Conservation (phyloP, 2,113 vertebrate species). For the Drymodes brunneopygia region DNA sequence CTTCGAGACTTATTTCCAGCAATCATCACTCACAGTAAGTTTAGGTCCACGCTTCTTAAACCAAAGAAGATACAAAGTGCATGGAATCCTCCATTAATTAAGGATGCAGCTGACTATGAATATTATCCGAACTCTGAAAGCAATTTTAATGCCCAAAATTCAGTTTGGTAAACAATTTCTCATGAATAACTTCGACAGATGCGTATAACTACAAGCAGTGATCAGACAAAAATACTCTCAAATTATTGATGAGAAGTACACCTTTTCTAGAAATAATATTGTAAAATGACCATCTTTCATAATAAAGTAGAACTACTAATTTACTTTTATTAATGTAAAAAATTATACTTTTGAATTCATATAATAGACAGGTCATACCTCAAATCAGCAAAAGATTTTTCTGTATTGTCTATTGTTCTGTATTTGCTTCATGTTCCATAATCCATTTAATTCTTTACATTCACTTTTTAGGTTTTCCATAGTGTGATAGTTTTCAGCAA, state of each 20-base stretch:
- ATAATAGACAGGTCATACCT: background rate
- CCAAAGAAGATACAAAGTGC: background rate
- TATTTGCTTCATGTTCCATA: background rate
- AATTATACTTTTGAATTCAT: background rate
- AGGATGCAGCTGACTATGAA: conserved; percentile 14
- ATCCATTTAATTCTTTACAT: conserved; percentile 14
- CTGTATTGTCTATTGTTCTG: background rate
- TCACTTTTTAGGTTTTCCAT: conserved; percentile 38
- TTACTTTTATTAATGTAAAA: background rate
- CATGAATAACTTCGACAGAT: background rate
- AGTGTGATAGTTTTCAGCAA: conserved; percentile 16
- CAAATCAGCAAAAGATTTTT: background rate
- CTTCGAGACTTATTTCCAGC: conserved; percentile 1
- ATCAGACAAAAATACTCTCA: background rate
- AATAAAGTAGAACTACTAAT: background rate
- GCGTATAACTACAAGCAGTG: background rate
- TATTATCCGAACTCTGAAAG: background rate
- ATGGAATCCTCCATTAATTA: background rate
- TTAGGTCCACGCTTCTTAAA: background rate
- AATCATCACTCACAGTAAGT: background rate
- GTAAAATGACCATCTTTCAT: background rate
- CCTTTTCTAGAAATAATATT: background rate
- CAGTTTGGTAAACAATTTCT: background rate
- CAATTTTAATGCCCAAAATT: background rate
- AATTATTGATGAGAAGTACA: background rate